Base-by-base conservation (phyloP, 1,140 invertebrate species). In the Ceratina japonica region DNA sequence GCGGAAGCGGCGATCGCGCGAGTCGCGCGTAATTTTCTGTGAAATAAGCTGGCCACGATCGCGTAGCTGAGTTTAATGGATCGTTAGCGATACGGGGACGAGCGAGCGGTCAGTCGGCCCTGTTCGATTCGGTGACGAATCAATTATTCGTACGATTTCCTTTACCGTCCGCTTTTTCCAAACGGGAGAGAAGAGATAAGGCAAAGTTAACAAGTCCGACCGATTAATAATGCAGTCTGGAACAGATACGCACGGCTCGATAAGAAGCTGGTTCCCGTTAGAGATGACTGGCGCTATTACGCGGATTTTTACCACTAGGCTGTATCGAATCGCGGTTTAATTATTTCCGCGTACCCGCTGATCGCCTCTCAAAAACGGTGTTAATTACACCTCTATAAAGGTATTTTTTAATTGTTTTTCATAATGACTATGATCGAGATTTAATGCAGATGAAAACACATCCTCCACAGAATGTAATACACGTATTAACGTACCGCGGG, bases 211-310 rank as follows among this genome's bases (percentile, higher is more conserved):
- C 56, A 37, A 24, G 74, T 71, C 75, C 65, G 62, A 44, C 82
- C 61, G 83, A 84, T 85, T 70, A 85, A 62, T 84, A 78, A 84
- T 69, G 64, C 69, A 58, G 24, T 77, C 77, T 59, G 62, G 49
- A 24, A 27, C 63, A 84, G 69, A 81, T 74, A 75, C 69, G 51
- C 78, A 44, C 37, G n/a, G n/a, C 54, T 56, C 54, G 49, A 76
- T 58, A 74, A 83, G 71, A 84, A 84, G 77, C 79, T 84, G 76
- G 79, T 81, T 86, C 75, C 84, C 84, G 84, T 86, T 85, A 86
- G 84, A 64, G 83, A 86, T 85, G 84, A 86, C 84, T 82, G 58
- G 84, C 83, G 62, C 61, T 70, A 86, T 85, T 82, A 85, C 71
- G 1, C 3, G 15, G 54, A 86, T 75, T 86, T 86, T 86, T 86